phyloP scores from a whole-genome alignment of 2,113 vertebrate species.

The Sylvietta virens region DNA sequence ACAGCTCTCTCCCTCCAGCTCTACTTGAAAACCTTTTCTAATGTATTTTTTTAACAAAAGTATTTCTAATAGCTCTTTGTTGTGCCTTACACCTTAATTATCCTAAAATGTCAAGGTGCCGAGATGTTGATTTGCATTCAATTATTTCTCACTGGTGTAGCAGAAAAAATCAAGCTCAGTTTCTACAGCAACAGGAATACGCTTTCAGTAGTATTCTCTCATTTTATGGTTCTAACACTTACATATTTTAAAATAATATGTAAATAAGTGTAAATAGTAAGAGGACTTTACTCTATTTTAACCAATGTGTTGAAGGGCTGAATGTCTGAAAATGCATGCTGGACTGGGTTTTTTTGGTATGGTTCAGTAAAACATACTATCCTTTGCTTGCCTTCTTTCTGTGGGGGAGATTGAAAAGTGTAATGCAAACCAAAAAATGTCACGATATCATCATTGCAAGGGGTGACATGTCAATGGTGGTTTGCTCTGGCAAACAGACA shows the following conservation, averaged over 20 bases:
- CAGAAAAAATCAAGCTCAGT: neutral
- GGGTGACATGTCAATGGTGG: neutral
- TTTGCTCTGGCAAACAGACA: neutral
- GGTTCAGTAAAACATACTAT: neutral
- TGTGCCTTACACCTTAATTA: neutral
- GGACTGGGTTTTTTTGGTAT: neutral
- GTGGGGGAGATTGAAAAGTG: neutral
- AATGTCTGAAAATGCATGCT: neutral
- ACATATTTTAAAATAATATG: neutral
- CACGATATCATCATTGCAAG: neutral
- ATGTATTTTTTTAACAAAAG: neutral
- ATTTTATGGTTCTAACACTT: neutral
- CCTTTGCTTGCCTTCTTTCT: neutral
- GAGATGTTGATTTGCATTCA: neutral
- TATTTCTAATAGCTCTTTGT: neutral
- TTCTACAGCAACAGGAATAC: neutral
- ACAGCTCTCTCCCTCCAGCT: neutral
- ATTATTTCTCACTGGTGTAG: neutral
- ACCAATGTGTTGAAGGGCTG: neutral
- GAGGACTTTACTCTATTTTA: neutral
- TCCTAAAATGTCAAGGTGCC: neutral
- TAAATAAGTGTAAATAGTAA: neutral
- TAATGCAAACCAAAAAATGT: neutral
- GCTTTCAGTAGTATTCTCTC: neutral
- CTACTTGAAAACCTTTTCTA: neutral